Evolutionary conservation across 2,113 vertebrate genomes (phyloP).

Genomic region (Alaudala cheleensis): DNA sequence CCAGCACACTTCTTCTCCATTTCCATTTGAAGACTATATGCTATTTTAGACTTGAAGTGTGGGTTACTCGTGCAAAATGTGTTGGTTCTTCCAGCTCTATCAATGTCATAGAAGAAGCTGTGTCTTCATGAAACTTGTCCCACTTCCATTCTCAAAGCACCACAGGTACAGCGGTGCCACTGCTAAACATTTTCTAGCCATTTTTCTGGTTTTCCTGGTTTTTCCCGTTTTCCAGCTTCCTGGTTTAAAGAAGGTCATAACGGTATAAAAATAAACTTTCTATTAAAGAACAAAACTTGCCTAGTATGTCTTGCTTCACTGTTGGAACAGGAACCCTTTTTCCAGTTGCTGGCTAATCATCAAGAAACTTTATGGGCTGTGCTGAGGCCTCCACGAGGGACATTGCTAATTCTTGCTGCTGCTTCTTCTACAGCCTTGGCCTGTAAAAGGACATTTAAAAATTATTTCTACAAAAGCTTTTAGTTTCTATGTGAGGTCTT

Average conservation of each 20-base stretch:
- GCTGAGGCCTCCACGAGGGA: background rate
- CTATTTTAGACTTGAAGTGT: background rate
- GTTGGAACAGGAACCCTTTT: background rate
- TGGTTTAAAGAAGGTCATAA: background rate
- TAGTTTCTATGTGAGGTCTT: background rate
- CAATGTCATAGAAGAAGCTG: background rate
- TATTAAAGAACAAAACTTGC: background rate
- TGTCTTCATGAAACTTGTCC: background rate
- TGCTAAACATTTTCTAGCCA: background rate
- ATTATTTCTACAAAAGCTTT: background rate
- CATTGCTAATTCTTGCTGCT: background rate
- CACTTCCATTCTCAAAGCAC: background rate
- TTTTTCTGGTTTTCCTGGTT: background rate
- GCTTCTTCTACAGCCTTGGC: background rate
- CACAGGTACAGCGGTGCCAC: background rate
- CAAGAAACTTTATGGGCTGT: background rate
- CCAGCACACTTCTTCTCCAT: background rate
- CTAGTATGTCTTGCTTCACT: background rate
- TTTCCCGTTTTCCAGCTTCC: background rate
- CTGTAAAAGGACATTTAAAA: background rate
- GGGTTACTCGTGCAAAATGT: background rate
- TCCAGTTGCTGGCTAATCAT: background rate
- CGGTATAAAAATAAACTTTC: background rate
- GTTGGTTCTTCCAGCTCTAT: background rate
- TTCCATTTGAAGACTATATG: background rate